These are phyloP conservation scores for Andinoacara biseriatus DNA, from an alignment of 2,113 vertebrate genomes.

Conservation along the genomic window DNA sequence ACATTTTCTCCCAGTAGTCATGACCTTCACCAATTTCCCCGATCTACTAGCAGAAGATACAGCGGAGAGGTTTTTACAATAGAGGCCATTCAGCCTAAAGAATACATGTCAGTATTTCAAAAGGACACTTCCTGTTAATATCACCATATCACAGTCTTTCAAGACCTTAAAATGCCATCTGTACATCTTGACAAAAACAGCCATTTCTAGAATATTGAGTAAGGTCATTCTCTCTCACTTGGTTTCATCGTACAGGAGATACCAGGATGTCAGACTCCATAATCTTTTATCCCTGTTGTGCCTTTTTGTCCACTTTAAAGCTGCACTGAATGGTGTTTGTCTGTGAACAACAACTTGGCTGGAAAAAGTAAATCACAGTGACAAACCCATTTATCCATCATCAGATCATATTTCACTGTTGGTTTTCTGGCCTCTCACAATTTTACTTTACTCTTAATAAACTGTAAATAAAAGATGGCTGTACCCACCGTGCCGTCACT, in stretches of 20 bases:
- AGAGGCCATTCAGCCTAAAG: constrained; percentile 40
- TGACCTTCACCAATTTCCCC: constrained; percentile 66
- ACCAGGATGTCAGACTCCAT: background rate
- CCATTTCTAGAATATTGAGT: constrained; percentile 18
- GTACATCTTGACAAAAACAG: constrained; percentile 19
- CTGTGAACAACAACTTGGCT: background rate
- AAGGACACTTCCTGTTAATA: constrained; percentile 54
- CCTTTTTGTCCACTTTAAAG: background rate
- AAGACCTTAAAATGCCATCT: constrained; percentile 54
- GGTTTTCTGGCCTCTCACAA: background rate
- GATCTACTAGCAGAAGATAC: background rate
- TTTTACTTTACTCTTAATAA: fast-evolving
- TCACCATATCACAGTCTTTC: constrained; percentile 12
- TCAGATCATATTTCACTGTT: background rate
- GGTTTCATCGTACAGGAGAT: background rate
- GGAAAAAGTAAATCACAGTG: background rate
- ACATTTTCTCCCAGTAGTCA: constrained; percentile 55
- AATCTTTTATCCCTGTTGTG: background rate
- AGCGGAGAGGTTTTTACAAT: constrained; percentile 34
- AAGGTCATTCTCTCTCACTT: constrained; percentile 6
- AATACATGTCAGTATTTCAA: constrained; percentile 33
- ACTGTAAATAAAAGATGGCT: background rate
- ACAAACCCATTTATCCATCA: background rate
- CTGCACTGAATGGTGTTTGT: background rate
- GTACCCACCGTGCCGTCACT: background rate